Evolutionary conservation across 2,888 invertebrate genomes (phyloP).

Genomic region (Copidosoma aretas): DNA sequence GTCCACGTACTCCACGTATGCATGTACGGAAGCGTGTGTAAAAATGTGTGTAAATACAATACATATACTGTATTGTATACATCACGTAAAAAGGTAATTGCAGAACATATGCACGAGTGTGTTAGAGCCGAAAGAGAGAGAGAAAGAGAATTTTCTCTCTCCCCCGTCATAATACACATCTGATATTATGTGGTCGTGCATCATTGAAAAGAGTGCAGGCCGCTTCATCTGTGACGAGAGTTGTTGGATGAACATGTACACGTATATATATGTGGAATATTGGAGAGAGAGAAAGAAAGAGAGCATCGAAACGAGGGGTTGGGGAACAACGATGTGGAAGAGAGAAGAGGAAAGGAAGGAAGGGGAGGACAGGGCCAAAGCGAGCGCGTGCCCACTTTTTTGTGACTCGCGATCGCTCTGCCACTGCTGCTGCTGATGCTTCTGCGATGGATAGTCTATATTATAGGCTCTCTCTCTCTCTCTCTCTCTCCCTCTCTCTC

Average conservation of each 20-base stretch:
- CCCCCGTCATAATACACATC: conserved; percentile 2
- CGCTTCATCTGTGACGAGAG: background rate
- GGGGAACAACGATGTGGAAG: background rate
- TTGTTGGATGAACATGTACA: background rate
- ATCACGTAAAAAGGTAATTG: too few species aligned
- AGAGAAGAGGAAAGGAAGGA: conserved; percentile 1
- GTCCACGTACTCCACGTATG: background rate
- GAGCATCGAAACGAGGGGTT: background rate
- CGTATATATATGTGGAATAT: background rate
- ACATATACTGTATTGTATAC: background rate
- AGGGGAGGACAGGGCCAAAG: conserved; percentile 18
- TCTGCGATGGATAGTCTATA: too few species aligned
- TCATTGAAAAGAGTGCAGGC: conserved; percentile 30
- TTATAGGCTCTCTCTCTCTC: too few species aligned
- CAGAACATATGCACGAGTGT: background rate
- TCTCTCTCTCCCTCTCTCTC: too few species aligned
- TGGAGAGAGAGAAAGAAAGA: background rate
- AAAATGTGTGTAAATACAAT: background rate
- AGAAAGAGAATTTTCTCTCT: conserved; percentile 26
- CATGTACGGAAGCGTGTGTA: background rate
- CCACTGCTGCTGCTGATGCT: background rate
- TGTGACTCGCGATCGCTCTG: background rate
- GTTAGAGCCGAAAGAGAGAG: background rate
- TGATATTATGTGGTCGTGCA: conserved; percentile 21
- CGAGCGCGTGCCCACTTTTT: conserved; percentile 12